Evolutionary conservation across 2,797 vertebrate species (phyloP).

Genomic region (Sarcophilus harrisii): DNA sequence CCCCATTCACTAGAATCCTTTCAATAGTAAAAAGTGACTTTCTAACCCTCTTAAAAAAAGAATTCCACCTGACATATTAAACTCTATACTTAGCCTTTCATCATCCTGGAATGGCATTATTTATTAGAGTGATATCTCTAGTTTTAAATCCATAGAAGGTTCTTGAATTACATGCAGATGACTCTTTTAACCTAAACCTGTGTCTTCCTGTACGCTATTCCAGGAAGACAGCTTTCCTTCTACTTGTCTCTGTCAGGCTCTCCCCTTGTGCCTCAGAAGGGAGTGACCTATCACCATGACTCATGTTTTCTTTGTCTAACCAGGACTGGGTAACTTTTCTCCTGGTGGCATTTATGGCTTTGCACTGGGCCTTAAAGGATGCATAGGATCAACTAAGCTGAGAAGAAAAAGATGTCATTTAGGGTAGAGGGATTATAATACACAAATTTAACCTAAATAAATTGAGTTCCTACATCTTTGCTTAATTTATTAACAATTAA

Average conservation of each 20-base stretch:
- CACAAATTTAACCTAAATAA: not conserved
- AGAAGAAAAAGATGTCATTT: not conserved
- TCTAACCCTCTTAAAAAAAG: not conserved
- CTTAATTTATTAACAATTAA: not conserved
- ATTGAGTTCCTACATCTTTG: not conserved
- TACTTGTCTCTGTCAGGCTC: not conserved
- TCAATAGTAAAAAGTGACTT: not conserved
- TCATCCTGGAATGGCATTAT: not conserved
- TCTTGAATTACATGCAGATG: not conserved
- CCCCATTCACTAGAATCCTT: not conserved
- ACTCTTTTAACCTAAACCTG: not conserved
- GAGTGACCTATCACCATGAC: not conserved
- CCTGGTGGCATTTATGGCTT: not conserved
- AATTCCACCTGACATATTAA: not conserved
- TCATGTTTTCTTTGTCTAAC: not conserved
- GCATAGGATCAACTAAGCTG: not conserved
- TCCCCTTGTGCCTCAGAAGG: not conserved
- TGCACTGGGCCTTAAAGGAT: not conserved
- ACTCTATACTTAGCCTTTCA: not conserved
- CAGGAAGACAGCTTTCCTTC: not conserved
- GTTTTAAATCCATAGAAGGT: not conserved
- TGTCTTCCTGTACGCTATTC: not conserved
- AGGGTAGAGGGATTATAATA: not conserved
- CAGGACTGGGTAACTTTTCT: not conserved
- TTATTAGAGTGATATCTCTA: not conserved